phyloP scores from a whole-genome alignment of 2,797 vertebrate species.

The Spinus olivaceus region DNA sequence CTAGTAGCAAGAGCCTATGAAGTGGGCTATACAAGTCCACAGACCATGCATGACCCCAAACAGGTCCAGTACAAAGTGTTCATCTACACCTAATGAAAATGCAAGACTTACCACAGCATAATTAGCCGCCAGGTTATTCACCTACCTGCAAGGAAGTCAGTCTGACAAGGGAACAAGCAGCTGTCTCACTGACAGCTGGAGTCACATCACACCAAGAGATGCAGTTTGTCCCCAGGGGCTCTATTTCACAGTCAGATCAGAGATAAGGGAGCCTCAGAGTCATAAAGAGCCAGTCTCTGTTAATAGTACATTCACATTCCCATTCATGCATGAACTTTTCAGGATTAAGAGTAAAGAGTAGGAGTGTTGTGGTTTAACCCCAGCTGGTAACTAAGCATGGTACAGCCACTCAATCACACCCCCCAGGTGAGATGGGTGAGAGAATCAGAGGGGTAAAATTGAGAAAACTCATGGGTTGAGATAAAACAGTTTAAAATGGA shows the following conservation, averaged over 20 bases:
- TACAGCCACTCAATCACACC: accelerated
- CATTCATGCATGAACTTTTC: neutral
- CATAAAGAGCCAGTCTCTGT: neutral
- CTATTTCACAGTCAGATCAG: neutral
- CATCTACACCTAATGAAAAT: neutral
- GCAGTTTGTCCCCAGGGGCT: neutral
- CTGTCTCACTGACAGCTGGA: neutral
- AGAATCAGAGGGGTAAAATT: neutral
- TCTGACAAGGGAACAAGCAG: neutral
- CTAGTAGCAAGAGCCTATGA: neutral
- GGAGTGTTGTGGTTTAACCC: neutral
- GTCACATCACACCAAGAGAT: neutral
- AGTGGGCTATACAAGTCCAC: too few relatives aligned
- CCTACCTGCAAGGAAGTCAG: neutral
- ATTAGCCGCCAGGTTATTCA: neutral
- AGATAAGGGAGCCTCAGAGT: neutral
- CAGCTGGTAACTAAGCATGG: neutral
- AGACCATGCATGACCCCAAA: neutral
- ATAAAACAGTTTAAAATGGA: neutral
- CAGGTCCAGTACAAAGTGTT: neutral
- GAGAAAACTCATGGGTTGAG: neutral
- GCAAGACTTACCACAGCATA: neutral
- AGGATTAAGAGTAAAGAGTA: neutral
- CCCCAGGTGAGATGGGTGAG: accelerated
- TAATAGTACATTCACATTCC: neutral